Evolutionary conservation across 2,113 vertebrate genomes (phyloP).

Genomic region (Brevimyrus niger): DNA sequence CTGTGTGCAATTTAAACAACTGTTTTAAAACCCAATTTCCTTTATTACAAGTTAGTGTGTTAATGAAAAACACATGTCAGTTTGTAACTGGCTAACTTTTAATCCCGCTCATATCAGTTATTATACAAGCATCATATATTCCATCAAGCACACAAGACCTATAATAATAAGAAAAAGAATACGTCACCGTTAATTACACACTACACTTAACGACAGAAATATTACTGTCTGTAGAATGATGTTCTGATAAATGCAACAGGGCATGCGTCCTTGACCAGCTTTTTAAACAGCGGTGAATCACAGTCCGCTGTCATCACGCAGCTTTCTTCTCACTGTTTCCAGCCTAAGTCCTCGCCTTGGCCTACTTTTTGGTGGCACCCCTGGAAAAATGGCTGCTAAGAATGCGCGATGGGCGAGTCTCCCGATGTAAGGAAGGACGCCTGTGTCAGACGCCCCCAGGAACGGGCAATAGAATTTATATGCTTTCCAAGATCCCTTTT

Average conservation of each 20-base stretch:
- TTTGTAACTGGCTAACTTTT: not conserved
- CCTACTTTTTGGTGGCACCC: not conserved
- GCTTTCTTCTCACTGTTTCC: not conserved
- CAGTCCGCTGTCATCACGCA: not conserved
- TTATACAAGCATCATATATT: not conserved
- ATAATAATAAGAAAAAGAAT: not conserved
- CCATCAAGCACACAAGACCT: not conserved
- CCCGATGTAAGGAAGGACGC: conserved; percentile 11
- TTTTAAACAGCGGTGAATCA: not conserved
- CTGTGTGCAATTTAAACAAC: not conserved
- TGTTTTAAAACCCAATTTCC: not conserved
- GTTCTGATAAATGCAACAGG: not conserved
- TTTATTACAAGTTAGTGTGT: not conserved
- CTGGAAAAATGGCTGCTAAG: conserved; percentile 24
- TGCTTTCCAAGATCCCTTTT: not conserved
- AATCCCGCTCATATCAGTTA: not conserved
- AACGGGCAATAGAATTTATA: not conserved
- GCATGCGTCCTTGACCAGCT: not conserved
- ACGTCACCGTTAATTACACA: not conserved
- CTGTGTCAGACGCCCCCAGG: conserved; percentile 18
- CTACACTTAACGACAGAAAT: not conserved
- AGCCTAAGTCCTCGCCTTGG: not conserved
- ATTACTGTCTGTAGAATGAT: not conserved
- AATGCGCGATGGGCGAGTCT: conserved; percentile 4
- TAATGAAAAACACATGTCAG: not conserved